phyloP scores from a whole-genome alignment of 37 sponge, comb jelly and placozoan species.

The Cladorhizidae sp. region DNA sequence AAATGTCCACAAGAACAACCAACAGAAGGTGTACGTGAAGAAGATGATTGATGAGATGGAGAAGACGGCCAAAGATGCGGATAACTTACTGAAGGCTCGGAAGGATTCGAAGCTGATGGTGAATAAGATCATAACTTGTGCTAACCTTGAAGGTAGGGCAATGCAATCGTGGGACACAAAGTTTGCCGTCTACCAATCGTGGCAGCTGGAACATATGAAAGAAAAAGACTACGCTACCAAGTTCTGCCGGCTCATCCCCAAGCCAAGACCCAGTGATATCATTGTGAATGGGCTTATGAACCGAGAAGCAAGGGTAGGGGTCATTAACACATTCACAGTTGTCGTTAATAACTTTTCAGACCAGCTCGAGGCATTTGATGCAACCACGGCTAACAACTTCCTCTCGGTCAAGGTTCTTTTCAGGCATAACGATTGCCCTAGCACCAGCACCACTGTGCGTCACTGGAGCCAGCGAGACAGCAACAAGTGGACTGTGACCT shows the following conservation, averaged over 20 bases:
- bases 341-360: neutral
- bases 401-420: neutral
- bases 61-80: neutral
- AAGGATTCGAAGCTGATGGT: slow-evolving; percentile 16
- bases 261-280: neutral
- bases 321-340: neutral
- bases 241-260: slow-evolving; percentile 4
- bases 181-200: neutral
- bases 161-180: neutral
- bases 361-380: neutral
- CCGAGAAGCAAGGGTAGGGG: neutral
- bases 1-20: neutral
- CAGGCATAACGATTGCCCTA: neutral
- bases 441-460: too few species aligned
- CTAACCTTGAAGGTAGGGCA: neutral
- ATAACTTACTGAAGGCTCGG: neutral
- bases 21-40: neutral
- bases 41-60: neutral
- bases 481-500: slow-evolving; percentile 7
- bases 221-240: neutral
- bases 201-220: neutral
- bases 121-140: neutral
- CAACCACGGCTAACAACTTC: too few species aligned
- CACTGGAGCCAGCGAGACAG: neutral
- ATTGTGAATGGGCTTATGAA: neutral